These are phyloP conservation scores for Vanessa tameamea DNA, from an alignment of 1,140 invertebrate species.

Conservation along the genomic window DNA sequence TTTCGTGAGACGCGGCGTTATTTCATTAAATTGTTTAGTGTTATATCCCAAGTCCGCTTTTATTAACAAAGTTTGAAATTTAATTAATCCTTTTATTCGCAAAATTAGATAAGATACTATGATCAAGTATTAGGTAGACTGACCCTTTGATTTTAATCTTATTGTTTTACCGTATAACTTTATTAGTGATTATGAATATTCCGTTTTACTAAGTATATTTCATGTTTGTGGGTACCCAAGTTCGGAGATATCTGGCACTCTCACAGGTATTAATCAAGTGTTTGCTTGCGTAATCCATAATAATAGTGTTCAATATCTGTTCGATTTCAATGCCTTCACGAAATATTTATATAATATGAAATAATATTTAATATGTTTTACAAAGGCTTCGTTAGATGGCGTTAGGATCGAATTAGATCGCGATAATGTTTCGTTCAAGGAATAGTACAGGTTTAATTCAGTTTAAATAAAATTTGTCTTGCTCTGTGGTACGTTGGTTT, in stretches of 20 bases:
- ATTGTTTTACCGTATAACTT: conserved; percentile 22
- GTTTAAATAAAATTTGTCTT: too few relatives aligned
- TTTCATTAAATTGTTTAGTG: conserved; percentile 22
- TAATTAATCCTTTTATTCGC: conserved; percentile 61
- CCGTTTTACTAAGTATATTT: conserved; percentile 5
- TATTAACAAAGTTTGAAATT: conserved; percentile 51
- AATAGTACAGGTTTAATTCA: too few relatives aligned
- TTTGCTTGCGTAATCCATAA: too few relatives aligned
- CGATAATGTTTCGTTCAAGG: too few relatives aligned
- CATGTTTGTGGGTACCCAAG: conserved; percentile 16
- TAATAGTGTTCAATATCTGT: too few relatives aligned
- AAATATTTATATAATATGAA: too few relatives aligned
- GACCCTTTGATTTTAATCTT: conserved; percentile 23
- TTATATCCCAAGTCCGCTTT: conserved; percentile 12
- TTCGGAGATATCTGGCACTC: background rate
- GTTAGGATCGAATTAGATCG: too few relatives aligned
- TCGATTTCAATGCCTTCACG: too few relatives aligned
- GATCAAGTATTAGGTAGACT: conserved; percentile 44
- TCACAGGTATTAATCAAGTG: too few relatives aligned
- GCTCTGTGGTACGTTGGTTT: too few relatives aligned
- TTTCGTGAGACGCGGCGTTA: conserved; percentile 24
- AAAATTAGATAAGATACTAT: conserved; percentile 58
- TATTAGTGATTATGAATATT: conserved; percentile 15
- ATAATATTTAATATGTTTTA: too few relatives aligned
- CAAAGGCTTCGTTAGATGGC: too few relatives aligned